Evolutionary conservation across 2,797 vertebrate genomes (phyloP), one percentile per base, ranked within the genome.

Genomic region (Siniperca scherzeri): DNA sequence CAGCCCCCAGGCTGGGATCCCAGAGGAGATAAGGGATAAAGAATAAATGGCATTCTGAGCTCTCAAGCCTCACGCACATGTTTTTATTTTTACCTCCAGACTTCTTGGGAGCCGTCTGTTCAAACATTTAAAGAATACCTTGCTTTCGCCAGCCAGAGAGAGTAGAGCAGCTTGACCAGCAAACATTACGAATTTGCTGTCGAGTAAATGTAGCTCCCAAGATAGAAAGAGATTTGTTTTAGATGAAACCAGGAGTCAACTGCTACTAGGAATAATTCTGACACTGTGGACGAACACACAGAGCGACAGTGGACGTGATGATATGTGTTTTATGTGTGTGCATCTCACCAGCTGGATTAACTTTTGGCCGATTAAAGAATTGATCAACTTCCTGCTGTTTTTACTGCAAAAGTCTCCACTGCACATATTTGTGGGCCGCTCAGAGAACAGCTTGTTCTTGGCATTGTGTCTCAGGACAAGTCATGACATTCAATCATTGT

Each of bases 381-480:
- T 65, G 81, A 91, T 90, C 81, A 66, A 80, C 79, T 85, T 79
- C 72, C 77, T 76, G 80, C n/a, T 87, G 77, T 88, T 91, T 84
- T 82, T 40, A 13, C 55, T 67, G 67, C 59, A 76, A 70, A 83
- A 83, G 69, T 67, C 79, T 91, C 69, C 16, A 2, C 76, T 76
- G 80, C 80, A 83, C 88, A 89, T 90, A 85, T 85, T 89, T 95
- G 92, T 92, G 90, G 78, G 71, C 60, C 27, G 65, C 89, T 90
- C 76, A 70, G 89, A 78, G 93, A 91, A 94, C 94, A 92, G 88
- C 80, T 78, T 91, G 94, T 95, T 94, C 94, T 94, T 95, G 94
- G 93, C 92, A 25, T 77, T 75, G 77, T 77, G 78, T 84, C 59
- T 73, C 85, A 65, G 82, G 57, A 87, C 60, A 83, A 89, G 84